These are phyloP conservation scores for Apamea crenata DNA, from an alignment of 2,888 invertebrate genomes.

Conservation along the genomic window DNA sequence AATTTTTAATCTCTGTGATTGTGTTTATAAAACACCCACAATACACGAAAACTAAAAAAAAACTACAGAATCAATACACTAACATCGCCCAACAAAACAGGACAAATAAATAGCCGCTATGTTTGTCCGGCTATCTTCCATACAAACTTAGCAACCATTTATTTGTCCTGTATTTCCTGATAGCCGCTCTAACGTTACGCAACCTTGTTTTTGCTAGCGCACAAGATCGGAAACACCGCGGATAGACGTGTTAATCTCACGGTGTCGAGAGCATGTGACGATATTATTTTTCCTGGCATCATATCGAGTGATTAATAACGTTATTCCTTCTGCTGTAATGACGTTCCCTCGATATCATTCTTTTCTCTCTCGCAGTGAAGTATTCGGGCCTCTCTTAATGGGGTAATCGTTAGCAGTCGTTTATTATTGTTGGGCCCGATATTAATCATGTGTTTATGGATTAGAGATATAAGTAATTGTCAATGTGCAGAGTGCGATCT, in stretches of 20 bases:
- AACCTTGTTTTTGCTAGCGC: constrained; percentile 67
- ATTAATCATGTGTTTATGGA: constrained; percentile 57
- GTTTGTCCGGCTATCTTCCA: neutral
- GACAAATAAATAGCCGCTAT: constrained; percentile 5
- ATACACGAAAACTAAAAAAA: neutral
- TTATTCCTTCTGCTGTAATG: constrained; percentile 84
- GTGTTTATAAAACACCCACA: neutral
- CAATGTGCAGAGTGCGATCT: neutral
- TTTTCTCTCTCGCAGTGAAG: constrained; percentile 73
- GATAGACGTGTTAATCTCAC: constrained; percentile 87
- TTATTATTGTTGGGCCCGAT: constrained; percentile 51
- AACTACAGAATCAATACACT: neutral
- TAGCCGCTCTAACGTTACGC: constrained; percentile 58
- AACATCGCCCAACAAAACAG: constrained; percentile 15
- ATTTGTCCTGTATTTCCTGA: constrained; percentile 53
- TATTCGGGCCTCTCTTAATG: constrained; percentile 75
- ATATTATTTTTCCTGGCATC: constrained; percentile 87
- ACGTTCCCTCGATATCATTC: constrained; percentile 79
- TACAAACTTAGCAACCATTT: constrained; percentile 36
- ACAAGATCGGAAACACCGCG: constrained; percentile 74
- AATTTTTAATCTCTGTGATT: neutral
- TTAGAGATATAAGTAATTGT: constrained; percentile 15
- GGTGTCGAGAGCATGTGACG: constrained; percentile 88
- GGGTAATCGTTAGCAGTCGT: constrained; percentile 71
- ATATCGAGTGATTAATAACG: constrained; percentile 89